Percentiles rank a stretch among this genome's conserved stretches.
phyloP scores from a whole-genome alignment of 2,797 vertebrate genomes.

The Micrastur ruficollis region DNA sequence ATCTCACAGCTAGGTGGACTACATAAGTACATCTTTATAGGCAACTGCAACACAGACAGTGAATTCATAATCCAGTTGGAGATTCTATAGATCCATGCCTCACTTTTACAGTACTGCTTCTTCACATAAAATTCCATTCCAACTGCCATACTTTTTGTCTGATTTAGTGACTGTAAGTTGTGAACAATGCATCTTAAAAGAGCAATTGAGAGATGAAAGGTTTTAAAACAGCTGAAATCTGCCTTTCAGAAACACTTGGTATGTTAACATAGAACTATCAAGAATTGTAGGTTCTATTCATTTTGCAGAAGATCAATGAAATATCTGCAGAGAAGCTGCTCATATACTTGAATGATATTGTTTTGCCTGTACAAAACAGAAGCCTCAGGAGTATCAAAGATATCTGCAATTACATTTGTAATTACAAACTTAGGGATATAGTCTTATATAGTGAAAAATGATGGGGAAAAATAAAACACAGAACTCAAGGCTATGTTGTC shows the following conservation, averaged over 20 bases:
- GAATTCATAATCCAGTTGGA: neutral
- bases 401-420: neutral
- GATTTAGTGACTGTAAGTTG: neutral
- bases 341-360: neutral
- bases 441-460: neutral
- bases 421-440: neutral
- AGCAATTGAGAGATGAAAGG: neutral
- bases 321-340: neutral
- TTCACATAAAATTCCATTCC: neutral
- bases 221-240: neutral
- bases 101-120: neutral
- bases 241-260: neutral
- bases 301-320: neutral
- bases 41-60: neutral
- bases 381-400: neutral
- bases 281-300: neutral
- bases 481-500: neutral
- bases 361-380: neutral
- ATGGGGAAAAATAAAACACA: neutral
- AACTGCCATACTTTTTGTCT: neutral
- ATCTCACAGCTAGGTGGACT: neutral
- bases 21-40: neutral
- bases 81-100: neutral
- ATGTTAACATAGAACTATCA: neutral
- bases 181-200: neutral